Conservation (phyloP, 53 echinoderm and acorn worm genomes). For the Astropecten irregularis region DNA sequence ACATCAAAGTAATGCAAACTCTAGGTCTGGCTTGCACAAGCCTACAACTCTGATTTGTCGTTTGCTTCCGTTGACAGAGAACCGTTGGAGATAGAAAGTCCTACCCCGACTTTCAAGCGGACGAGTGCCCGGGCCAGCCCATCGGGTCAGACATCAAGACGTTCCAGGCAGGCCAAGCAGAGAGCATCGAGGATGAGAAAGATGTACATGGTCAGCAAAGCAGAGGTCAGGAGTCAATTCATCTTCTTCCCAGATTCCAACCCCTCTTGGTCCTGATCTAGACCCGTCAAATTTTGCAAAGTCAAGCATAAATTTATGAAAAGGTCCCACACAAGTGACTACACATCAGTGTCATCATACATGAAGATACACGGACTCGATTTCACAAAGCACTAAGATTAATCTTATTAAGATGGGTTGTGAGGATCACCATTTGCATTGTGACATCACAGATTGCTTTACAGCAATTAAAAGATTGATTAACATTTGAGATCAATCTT, state of each 20-base stretch:
- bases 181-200: slow-evolving; percentile 78
- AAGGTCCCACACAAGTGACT: too few relatives aligned
- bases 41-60: too few relatives aligned
- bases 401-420: too few relatives aligned
- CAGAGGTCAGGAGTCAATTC: slow-evolving; percentile 61
- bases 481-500: too few relatives aligned
- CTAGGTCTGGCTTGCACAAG: not conserved
- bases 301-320: not conserved
- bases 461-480: too few relatives aligned
- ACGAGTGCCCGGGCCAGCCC: slow-evolving; percentile 42
- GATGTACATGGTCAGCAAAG: slow-evolving; percentile 67
- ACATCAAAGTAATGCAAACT: not conserved
- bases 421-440: too few relatives aligned
- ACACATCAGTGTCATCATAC: too few relatives aligned
- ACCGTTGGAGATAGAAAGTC: slow-evolving; percentile 46
- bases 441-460: too few relatives aligned
- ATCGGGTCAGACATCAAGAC: slow-evolving; percentile 71
- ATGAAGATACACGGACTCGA: too few relatives aligned
- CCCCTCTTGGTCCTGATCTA: not conserved
- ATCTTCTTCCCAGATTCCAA: too few relatives aligned
- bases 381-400: too few relatives aligned
- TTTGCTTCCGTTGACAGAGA: slow-evolving; percentile 29
- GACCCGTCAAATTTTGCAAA: not conserved
- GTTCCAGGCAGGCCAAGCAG: slow-evolving; percentile 89
- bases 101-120: slow-evolving; percentile 40